These are phyloP conservation scores for Sweltsa coloradensis DNA, from an alignment of 1,140 invertebrate species.

Conservation along the genomic window DNA sequence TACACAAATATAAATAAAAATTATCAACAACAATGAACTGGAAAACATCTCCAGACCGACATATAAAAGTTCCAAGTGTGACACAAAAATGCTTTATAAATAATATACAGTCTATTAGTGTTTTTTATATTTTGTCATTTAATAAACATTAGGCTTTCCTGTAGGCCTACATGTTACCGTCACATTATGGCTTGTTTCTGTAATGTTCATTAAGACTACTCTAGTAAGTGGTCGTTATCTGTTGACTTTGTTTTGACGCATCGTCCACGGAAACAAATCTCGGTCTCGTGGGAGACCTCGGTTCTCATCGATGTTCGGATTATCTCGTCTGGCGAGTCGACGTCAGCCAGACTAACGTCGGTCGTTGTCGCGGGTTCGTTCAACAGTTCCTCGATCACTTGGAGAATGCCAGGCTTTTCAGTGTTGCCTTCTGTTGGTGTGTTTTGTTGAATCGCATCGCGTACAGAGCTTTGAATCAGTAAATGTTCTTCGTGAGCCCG, in stretches of 20 bases:
- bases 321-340: constrained; percentile 37
- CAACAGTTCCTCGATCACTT: not conserved
- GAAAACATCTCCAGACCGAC: too few species aligned
- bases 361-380: constrained; percentile 14
- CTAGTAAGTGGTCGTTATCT: not conserved
- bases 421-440: not conserved
- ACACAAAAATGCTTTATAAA: too few species aligned
- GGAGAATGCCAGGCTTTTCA: not conserved
- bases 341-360: constrained; percentile 28
- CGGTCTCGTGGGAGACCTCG: constrained; percentile 70
- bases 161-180: too few species aligned
- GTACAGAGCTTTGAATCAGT: not conserved
- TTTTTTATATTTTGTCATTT: too few species aligned
- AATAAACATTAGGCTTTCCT: too few species aligned
- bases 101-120: too few species aligned
- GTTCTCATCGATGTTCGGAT: constrained; percentile 62
- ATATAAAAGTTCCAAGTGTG: too few species aligned
- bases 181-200: too few species aligned
- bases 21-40: too few species aligned
- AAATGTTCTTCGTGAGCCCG: not conserved
- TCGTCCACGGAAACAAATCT: constrained; percentile 71
- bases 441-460: not conserved
- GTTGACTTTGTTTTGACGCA: constrained; percentile 59
- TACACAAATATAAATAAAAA: too few species aligned
- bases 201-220: too few species aligned